A percentile compares a stretch with the other conserved stretches of the same genome.
Evolutionary conservation across 2,797 vertebrate species (phyloP).

Genomic region (Mus spretus): DNA sequence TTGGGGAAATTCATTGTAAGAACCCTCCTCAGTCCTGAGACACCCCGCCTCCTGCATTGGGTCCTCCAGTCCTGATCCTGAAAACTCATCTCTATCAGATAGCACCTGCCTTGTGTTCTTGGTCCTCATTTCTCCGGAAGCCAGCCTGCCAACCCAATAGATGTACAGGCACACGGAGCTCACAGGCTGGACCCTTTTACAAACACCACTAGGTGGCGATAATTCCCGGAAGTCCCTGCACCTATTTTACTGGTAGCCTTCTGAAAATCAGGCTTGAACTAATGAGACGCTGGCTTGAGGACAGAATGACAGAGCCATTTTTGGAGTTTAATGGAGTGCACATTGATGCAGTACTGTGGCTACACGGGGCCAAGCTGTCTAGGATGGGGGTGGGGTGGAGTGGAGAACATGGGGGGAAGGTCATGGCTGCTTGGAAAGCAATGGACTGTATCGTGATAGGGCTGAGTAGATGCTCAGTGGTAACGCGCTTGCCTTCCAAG

Average conservation of each 20-base stretch:
- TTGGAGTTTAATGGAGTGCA: not conserved
- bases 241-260: not conserved
- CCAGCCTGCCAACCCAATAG: not conserved
- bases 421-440: not conserved
- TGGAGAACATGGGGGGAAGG: not conserved
- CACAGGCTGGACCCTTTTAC: not conserved
- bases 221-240: not conserved
- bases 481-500: not conserved
- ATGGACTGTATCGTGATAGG: not conserved
- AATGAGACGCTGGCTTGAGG: not conserved
- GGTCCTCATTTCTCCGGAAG: not conserved
- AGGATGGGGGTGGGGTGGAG: not conserved
- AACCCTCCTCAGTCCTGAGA: not conserved
- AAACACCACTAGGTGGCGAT: too few relatives aligned
- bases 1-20: not conserved
- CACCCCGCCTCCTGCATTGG: too few relatives aligned
- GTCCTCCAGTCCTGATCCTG: not conserved
- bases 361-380: not conserved
- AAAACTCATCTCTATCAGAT: not conserved
- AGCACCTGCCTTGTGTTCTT: not conserved
- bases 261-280: not conserved
- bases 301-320: not conserved
- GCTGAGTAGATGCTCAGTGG: not conserved
- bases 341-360: accelerated
- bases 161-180: not conserved